Base-by-base conservation (phyloP, 2,888 invertebrate genomes). In the Teleiodes luculella region DNA sequence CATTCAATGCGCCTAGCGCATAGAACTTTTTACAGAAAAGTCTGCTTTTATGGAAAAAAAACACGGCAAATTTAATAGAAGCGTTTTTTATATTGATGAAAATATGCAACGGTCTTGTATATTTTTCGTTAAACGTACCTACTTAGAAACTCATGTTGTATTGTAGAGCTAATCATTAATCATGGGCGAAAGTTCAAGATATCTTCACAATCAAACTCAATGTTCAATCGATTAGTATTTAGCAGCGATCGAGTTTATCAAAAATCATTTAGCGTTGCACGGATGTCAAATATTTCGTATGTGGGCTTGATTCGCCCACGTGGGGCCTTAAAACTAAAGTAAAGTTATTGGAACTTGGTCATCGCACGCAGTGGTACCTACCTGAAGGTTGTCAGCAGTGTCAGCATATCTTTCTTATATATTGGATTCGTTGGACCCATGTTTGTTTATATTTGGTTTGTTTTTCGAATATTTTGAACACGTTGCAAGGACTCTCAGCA, bases 151-250 rank as follows among this genome's bases (percentile, higher is more conserved):
- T n/a, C n/a, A 37, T 8, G 14, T 3, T 41, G 11, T 8, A 43
- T 43, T n/a, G 13, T 43, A 20, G 20, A 43, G 20, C 28, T 18
- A 28, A 13, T 55, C 56, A 65, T 71, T 62, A 65, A 66, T 71
- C 68, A 62, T 61, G 53, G 65, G 72, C 66, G 74, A 75, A 75
- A 75, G 75, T 66, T 67, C 64, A 61, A 62, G 59, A 58, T 65
- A 57, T 65, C 63, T 57, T 59, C 63, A 60, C 57, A 57, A 55
- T 57, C 59, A 59, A 61, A 59, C 8, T 13, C 18, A 0, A 18
- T 20, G 41, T 52, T 53, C 14, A 46, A 50, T 54, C 43, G 53
- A 50, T 52, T 55, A 33, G 51, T 53, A 43, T 56, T 43, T 52
- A 31, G 13, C 16, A 14, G 53, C 45, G 50, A 55, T 50, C 31